These are phyloP conservation scores for Serripes groenlandicus DNA, from an alignment of 2,888 invertebrate species.

Conservation along the genomic window DNA sequence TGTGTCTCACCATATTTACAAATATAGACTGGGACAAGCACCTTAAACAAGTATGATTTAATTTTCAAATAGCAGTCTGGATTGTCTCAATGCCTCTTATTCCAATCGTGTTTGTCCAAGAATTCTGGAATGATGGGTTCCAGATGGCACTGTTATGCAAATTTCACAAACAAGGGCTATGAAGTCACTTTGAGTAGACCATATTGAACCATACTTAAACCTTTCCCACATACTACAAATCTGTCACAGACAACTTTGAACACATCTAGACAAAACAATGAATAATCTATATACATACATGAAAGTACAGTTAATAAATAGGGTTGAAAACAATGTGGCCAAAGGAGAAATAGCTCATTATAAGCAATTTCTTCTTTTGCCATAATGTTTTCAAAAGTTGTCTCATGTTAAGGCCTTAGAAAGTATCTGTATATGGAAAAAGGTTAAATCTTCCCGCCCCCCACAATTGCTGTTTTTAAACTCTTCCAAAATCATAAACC, in stretches of 20 bases:
- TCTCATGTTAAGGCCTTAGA: too few relatives aligned
- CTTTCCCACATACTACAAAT: too few relatives aligned
- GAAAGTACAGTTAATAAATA: not conserved
- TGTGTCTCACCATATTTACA: constrained; percentile 61
- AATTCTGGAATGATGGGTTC: constrained; percentile 47
- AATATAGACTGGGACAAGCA: constrained; percentile 67
- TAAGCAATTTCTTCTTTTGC: not conserved
- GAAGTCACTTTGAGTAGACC: constrained; percentile 11
- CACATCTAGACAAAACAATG: too few relatives aligned
- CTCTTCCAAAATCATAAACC: too few relatives aligned
- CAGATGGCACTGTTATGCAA: constrained; percentile 68
- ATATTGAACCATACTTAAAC: constrained; percentile 23
- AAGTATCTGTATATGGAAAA: too few relatives aligned
- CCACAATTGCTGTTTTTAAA: too few relatives aligned
- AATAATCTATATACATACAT: too few relatives aligned
- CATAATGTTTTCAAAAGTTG: not conserved
- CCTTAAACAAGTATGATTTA: constrained; percentile 70
- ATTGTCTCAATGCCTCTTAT: constrained; percentile 51
- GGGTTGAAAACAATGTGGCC: not conserved
- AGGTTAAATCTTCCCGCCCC: too few relatives aligned
- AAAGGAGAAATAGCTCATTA: not conserved
- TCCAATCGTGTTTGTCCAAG: constrained; percentile 64
- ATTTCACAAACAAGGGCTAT: constrained; percentile 56
- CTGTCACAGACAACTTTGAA: too few relatives aligned
- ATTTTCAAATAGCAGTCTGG: constrained; percentile 68